Conservation (phyloP, 1,140 invertebrate species). For the Psilanteris sp. region DNA sequence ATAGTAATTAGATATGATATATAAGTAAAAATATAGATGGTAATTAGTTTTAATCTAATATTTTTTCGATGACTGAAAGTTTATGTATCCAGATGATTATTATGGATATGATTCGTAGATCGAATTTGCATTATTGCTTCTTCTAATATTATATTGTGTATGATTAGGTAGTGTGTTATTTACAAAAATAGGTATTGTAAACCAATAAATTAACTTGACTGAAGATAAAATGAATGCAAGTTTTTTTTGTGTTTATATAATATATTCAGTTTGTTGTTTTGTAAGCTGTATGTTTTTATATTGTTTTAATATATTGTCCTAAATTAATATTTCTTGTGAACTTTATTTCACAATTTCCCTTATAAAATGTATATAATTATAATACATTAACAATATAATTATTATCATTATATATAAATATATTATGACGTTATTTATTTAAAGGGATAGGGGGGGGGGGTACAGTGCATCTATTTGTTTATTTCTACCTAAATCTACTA, state of each 20-base stretch:
- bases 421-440: no score
- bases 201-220: conserved; percentile 75
- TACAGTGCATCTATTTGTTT: no score
- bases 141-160: conserved; percentile 69
- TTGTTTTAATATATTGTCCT: conserved; percentile 22
- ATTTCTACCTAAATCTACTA: no score
- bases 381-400: no score
- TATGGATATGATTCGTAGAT: conserved; percentile 73
- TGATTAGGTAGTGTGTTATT: conserved; percentile 72
- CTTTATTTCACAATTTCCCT: no score
- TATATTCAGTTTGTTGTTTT: conserved; percentile 21
- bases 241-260: conserved; percentile 17
- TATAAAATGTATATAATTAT: no score
- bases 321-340: no score
- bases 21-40: conserved; percentile 55
- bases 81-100: conserved; percentile 68
- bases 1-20: conserved; percentile 41
- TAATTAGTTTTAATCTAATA: conserved; percentile 74
- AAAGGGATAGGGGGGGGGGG: no score
- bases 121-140: conserved; percentile 77
- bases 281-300: conserved; percentile 18
- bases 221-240: conserved; percentile 44
- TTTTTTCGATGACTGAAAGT: conserved; percentile 76
- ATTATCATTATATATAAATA: no score
- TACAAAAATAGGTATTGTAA: conserved; percentile 72